phyloP scores from a whole-genome alignment of 1,140 invertebrate genomes.

The Bombus superbus region DNA sequence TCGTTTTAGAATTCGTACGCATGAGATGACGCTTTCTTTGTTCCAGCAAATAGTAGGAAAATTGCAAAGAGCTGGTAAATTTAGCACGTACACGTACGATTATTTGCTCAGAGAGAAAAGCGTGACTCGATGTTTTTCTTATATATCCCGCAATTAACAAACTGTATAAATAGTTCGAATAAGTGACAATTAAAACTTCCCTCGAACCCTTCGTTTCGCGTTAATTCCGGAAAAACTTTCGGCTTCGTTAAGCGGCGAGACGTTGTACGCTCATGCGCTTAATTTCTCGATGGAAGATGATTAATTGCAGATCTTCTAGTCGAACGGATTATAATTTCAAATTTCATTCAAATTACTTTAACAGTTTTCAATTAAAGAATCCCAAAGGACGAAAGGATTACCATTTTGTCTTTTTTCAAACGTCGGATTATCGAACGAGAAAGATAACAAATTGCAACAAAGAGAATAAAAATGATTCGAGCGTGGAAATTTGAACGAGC shows the following conservation, averaged over 20 bases:
- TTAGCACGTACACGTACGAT: not conserved
- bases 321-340: not conserved
- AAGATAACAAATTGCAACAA: not conserved
- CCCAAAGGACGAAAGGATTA: not conserved
- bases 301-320: not conserved
- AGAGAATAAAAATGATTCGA: not conserved
- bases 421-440: not conserved
- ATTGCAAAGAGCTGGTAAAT: not conserved
- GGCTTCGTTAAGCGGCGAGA: not conserved
- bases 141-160: conserved; percentile 1
- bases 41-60: too few species aligned
- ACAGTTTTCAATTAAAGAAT: not conserved
- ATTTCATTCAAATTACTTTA: not conserved
- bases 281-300: not conserved
- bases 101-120: not conserved
- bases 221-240: not conserved
- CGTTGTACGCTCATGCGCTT: not conserved
- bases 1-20: not conserved
- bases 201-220: not conserved
- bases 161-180: not conserved
- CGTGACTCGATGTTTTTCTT: not conserved
- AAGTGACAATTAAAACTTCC: conserved; percentile 27
- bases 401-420: not conserved
- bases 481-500: not conserved
- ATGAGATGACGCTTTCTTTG: too few species aligned